phyloP scores from a whole-genome alignment of 2,888 invertebrate species.

The Torymus tubicola region DNA sequence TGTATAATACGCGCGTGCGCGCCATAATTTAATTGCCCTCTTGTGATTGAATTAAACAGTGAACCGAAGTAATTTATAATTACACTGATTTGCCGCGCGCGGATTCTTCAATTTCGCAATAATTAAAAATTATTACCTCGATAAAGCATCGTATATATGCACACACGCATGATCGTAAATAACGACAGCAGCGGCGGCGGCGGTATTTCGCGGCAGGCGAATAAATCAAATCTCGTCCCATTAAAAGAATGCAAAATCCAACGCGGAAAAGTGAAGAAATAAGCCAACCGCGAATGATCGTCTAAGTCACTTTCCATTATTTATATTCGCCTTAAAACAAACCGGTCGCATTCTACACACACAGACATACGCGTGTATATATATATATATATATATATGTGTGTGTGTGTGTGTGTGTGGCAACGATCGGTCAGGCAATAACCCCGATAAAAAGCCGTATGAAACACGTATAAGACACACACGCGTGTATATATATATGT shows the following conservation, averaged over 20 bases:
- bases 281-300: background rate
- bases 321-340: slow-evolving; percentile 33
- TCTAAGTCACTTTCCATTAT: slow-evolving; percentile 33
- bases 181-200: too few relatives aligned
- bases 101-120: background rate
- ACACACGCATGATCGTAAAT: background rate
- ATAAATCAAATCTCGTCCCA: background rate
- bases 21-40: too few relatives aligned
- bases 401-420: background rate
- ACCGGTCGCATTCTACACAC: slow-evolving; percentile 33
- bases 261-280: background rate
- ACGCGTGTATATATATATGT: background rate
- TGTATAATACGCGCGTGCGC: too few relatives aligned
- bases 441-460: slow-evolving; percentile 24
- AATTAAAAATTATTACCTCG: too few relatives aligned
- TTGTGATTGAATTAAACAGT: too few relatives aligned
- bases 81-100: background rate
- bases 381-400: background rate
- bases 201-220: background rate
- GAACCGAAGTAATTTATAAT: too few relatives aligned
- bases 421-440: slow-evolving; percentile 18
- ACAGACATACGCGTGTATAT: background rate
- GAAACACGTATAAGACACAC: background rate
- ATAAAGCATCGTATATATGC: background rate
- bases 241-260: background rate